Evolutionary conservation across 2,113 vertebrate genomes (phyloP).

Genomic region (Circaetus gallicus): DNA sequence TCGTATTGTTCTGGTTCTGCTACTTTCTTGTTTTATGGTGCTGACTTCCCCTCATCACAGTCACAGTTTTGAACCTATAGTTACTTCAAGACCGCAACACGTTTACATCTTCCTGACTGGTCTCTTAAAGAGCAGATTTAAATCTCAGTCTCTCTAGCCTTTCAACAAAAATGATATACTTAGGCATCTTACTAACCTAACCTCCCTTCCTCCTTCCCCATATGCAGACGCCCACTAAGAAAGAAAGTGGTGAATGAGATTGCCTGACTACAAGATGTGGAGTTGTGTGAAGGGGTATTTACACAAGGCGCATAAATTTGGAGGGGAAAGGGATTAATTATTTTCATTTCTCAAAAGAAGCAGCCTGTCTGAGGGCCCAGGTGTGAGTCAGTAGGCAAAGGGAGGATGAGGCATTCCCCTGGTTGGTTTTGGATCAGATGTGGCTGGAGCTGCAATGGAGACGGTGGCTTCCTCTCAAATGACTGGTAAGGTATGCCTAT

Average conservation of each 20-base stretch:
- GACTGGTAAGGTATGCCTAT: neutral
- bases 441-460: neutral
- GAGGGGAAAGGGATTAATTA: neutral
- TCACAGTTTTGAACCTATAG: neutral
- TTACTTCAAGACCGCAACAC: neutral
- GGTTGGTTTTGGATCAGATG: neutral
- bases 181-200: neutral
- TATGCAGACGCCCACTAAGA: neutral
- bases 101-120: accelerated
- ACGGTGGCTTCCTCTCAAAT: neutral
- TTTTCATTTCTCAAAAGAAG: neutral
- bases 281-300: neutral
- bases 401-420: neutral
- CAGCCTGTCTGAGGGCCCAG: neutral
- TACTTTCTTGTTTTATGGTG: neutral
- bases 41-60: neutral
- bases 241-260: neutral
- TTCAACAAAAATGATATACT: neutral
- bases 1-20: neutral
- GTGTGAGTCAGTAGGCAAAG: neutral
- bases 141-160: neutral
- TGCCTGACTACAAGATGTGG: neutral
- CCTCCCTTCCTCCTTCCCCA: neutral
- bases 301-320: neutral
- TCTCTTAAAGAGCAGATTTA: neutral